These are phyloP conservation scores for Drosophila grimshawi DNA, from an alignment of 1,140 invertebrate species.

Conservation along the genomic window DNA sequence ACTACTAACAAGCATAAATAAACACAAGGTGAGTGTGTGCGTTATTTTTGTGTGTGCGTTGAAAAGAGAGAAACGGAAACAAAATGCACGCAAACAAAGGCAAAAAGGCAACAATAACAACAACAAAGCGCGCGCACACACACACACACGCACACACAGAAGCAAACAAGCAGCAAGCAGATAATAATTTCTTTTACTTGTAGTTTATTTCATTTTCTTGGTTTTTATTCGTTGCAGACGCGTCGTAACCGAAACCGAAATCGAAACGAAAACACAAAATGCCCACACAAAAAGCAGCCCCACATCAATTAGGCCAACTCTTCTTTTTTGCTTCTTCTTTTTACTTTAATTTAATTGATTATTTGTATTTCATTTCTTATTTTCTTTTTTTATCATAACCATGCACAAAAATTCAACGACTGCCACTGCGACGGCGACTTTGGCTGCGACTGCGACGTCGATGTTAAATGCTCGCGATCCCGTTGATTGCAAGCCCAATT, in stretches of 20 bases:
- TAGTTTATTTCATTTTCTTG: slow-evolving; percentile 32
- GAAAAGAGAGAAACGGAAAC: slow-evolving; percentile 41
- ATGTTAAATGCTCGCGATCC: slow-evolving; percentile 15
- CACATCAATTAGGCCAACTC: slow-evolving; percentile 37
- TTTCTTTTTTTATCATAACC: slow-evolving; percentile 32
- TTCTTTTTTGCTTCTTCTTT: not conserved
- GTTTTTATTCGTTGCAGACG: slow-evolving; percentile 32
- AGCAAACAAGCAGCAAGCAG: slow-evolving; percentile 14
- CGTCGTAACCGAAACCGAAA: slow-evolving; percentile 23
- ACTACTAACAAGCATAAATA: slow-evolving; percentile 3
- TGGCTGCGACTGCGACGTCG: slow-evolving; percentile 12
- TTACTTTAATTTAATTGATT: slow-evolving; percentile 49
- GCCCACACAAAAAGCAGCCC: slow-evolving; percentile 15
- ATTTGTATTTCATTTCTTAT: slow-evolving; percentile 38
- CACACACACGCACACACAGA: not conserved
- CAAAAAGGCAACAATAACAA: slow-evolving; percentile 31
- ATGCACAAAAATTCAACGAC: slow-evolving; percentile 13
- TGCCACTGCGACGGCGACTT: slow-evolving; percentile 6
- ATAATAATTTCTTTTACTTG: slow-evolving; percentile 48
- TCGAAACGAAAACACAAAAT: slow-evolving; percentile 19
- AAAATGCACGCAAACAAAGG: slow-evolving; percentile 52
- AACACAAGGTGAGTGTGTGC: slow-evolving; percentile 26
- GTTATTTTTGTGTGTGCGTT: slow-evolving; percentile 7
- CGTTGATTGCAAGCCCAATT: slow-evolving; percentile 43
- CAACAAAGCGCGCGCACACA: not conserved